These are phyloP conservation scores for Leptinotarsa defecta DNA, from an alignment of 1,140 invertebrate species.

Conservation along the genomic window DNA sequence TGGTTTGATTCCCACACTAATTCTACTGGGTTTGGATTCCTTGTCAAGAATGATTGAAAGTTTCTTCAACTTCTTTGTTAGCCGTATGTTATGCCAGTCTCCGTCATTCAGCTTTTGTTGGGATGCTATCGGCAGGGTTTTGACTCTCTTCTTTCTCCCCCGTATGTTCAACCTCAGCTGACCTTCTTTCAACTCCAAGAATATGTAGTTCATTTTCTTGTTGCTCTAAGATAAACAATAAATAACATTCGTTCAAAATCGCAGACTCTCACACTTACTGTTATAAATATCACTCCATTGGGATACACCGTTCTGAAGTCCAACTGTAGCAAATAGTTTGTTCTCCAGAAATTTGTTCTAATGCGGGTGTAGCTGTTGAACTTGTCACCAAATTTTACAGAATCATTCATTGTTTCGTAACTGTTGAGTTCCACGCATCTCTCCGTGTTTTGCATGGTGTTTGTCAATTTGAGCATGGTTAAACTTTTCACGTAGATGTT, in stretches of 20 bases:
- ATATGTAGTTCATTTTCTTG: conserved; percentile 58
- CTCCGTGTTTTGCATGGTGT: conserved; percentile 55
- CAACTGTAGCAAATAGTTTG: conserved; percentile 76
- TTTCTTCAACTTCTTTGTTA: conserved; percentile 60
- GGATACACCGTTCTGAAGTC: conserved; percentile 85
- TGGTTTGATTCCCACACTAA: conserved; percentile 68
- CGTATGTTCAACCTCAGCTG: conserved; percentile 71
- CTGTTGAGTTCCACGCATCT: conserved; percentile 68
- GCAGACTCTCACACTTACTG: conserved; percentile 59
- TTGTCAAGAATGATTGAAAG: conserved; percentile 73
- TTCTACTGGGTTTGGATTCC: conserved; percentile 68
- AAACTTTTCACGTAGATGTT: conserved; percentile 26
- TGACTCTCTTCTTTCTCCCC: conserved; percentile 67
- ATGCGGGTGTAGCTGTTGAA: conserved; percentile 76
- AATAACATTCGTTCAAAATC: background rate
- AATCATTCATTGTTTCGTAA: conserved; percentile 77
- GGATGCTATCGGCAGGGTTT: conserved; percentile 62
- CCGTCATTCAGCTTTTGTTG: conserved; percentile 74
- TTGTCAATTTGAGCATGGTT: conserved; percentile 18
- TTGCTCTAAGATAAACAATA: conserved; percentile 23
- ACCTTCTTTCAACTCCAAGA: conserved; percentile 73
- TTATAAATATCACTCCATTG: conserved; percentile 79
- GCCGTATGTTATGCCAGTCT: conserved; percentile 77
- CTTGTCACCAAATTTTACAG: conserved; percentile 85
- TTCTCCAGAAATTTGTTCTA: conserved; percentile 68